Evolutionary conservation across 2,113 vertebrate species (phyloP), one percentile per base, ranked within the genome.

Genomic region (Sturnira hondurensis): DNA sequence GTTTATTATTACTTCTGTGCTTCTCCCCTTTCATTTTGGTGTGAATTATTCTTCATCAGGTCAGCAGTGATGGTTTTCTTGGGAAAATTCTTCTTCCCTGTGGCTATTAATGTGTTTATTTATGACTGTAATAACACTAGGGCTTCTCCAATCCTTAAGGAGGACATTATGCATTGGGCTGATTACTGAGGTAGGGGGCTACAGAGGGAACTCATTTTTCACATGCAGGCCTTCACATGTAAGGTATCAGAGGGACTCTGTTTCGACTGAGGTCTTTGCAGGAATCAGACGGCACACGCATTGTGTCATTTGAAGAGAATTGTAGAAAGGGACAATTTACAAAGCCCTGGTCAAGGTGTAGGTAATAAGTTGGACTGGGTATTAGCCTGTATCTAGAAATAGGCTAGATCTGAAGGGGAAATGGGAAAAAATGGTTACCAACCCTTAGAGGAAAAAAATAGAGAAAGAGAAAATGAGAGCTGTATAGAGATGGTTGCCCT

Each of bases 61-160:
- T 93, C 80, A 71, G 71, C 71, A 45, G n/a, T 36, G 33, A 82
- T 28, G 93, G 71, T 94, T 96, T 97, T 93, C 87, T 80, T 90
- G 86, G 36, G 31, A 11, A 93, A 96, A 91, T 36, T 95, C 36
- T 83, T 77, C 47, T 82, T 96, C 81, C 95, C 63, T 73, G 67
- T 93, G 67, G 92, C 93, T 90, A 43, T 95, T 97, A 95, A 81
- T 83, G 63, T 65, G 43, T 90, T 95, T 98, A 96, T 96, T 96
- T 96, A 97, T 97, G 80, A 82, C 76, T 95, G 65, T 54, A 97
- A 95, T 97, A 97, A 96, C 71, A 28, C 77, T 52, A 56, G 84
- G 81, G 92, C 38, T 91, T 56, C 52, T 81, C 58, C 41, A 54
- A 93, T 96, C 84, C 70, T 77, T 87, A 52, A 68, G 91, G 76